Evolutionary conservation across 2,888 invertebrate genomes (phyloP), one percentile per base, ranked within the genome.

Genomic region (Archips crataeganus): DNA sequence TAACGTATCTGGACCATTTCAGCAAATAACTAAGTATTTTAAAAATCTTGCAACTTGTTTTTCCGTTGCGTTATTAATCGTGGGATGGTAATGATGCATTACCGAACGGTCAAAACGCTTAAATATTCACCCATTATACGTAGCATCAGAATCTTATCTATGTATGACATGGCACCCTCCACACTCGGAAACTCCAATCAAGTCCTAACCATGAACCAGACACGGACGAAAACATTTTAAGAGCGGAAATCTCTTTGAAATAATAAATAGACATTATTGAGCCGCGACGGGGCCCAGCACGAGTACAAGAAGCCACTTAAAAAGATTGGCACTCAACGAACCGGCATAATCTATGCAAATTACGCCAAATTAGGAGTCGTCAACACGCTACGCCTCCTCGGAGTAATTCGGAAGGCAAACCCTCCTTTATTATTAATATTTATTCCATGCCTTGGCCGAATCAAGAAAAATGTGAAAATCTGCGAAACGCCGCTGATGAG

Each of bases 341-440:
- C 91, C 89, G 92, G 93, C 90, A 93, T 94, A 94, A 94, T 94
- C 94, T 93, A 94, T 94, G 94, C 89, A 94, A 94, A 94, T 94
- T 92, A 93, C 92, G 89, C 90, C 92, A 94, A 94, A 94, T 94
- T 94, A 94, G 93, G 91, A 92, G 87, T 92, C 91, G 93, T 93
- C 94, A 93, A 93, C 94, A 93, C 93, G 86, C 86, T 86, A 85
- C 85, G 85, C 87, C 90, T 88, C 85, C 86, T 85, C 87, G 80
- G 81, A 85, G 90, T 92, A 93, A 94, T 92, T 93, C 89, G 85
- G 88, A 87, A 90, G 88, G 93, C 91, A 93, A 93, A 92, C 94
- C 93, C 93, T 92, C 92, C 84, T 90, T 91, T 92, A 93, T 93
- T 94, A 94, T 94, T 94, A 94, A 94, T 94, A 94, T 94, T 94